These are phyloP conservation scores for Drosophila meridiana DNA, from an alignment of 2,888 invertebrate species.

Conservation along the genomic window DNA sequence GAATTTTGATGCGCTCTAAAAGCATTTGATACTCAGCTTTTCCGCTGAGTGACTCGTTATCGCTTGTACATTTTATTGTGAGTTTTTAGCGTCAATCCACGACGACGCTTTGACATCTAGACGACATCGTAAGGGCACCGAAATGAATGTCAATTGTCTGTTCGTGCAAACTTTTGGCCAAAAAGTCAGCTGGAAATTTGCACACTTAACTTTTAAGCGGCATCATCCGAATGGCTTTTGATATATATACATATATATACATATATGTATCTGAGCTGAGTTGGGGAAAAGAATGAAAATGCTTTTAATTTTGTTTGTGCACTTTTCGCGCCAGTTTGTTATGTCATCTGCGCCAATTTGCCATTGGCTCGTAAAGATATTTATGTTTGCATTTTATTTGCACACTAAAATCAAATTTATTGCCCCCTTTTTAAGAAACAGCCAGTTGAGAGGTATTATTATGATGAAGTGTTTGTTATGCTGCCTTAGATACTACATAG, in stretches of 20 bases:
- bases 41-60: constrained; percentile 18
- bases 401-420: constrained; percentile 64
- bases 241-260: not conserved
- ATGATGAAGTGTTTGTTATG: constrained; percentile 36
- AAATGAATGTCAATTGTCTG: constrained; percentile 62
- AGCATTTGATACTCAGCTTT: constrained; percentile 9
- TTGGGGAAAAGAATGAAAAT: not conserved
- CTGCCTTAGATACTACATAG: constrained; percentile 1
- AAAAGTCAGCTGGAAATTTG: constrained; percentile 23
- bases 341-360: constrained; percentile 64
- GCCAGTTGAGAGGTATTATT: constrained; percentile 47
- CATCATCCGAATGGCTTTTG: constrained; percentile 40
- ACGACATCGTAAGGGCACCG: constrained; percentile 33
- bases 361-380: constrained; percentile 67
- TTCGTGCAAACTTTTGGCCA: constrained; percentile 44
- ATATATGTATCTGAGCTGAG: not conserved
- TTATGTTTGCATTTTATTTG: constrained; percentile 67
- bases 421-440: constrained; percentile 52
- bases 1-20: constrained; percentile 32
- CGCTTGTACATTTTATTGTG: constrained; percentile 46
- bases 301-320: constrained; percentile 34
- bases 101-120: constrained; percentile 27
- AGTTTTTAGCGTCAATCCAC: constrained; percentile 39
- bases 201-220: constrained; percentile 41
- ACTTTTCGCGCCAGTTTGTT: constrained; percentile 24